These are phyloP conservation scores for Eulemur macaco DNA, from an alignment of 2,113 vertebrate species.

Conservation along the genomic window DNA sequence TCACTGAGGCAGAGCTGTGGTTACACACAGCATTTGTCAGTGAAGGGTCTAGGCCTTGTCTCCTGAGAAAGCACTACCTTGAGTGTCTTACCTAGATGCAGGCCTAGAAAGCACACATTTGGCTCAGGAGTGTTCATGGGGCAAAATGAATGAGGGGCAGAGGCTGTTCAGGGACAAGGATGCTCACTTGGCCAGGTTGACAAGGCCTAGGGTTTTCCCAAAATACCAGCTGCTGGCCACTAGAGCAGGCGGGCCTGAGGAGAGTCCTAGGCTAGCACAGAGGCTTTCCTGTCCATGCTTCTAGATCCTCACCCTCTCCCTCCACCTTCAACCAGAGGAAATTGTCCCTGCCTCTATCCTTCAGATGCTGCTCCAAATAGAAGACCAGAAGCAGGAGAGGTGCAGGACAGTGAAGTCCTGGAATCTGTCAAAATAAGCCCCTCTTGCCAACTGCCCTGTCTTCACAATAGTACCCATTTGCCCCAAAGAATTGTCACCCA, in stretches of 20 bases:
- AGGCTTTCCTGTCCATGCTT: neutral
- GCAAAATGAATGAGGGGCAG: neutral
- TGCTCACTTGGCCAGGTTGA: neutral
- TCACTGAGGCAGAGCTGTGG: neutral
- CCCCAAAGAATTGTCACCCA: neutral
- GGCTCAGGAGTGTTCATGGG: neutral
- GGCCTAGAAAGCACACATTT: neutral
- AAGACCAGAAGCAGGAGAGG: neutral
- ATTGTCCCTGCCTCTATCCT: neutral
- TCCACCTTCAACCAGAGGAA: neutral
- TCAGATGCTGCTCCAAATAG: neutral
- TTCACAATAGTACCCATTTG: neutral
- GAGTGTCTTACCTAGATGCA: neutral
- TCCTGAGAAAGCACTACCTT: neutral
- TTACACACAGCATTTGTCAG: neutral
- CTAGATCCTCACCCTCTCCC: neutral
- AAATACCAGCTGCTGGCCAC: neutral
- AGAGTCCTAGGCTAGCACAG: neutral
- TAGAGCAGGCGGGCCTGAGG: accelerated
- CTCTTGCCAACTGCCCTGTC: neutral
- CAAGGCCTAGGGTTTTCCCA: neutral
- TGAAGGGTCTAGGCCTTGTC: neutral
- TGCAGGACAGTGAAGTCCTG: neutral
- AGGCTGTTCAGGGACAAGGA: neutral
- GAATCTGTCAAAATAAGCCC: neutral